phyloP scores from a whole-genome alignment of 2,797 vertebrate species.

The Micropoecilia bifurca region DNA sequence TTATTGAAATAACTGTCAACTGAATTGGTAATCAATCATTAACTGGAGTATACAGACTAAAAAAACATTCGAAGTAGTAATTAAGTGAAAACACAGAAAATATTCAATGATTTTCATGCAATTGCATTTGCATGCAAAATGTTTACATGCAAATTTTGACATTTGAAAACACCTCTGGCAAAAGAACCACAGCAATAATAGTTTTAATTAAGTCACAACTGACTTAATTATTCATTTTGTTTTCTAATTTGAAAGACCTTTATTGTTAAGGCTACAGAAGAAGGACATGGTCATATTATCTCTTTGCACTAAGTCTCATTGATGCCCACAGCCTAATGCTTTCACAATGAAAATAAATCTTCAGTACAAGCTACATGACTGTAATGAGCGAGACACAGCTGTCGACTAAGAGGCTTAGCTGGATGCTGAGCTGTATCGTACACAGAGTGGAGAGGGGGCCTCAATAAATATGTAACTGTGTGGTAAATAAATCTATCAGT shows the following conservation, averaged over 20 bases:
- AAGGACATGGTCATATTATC: not conserved
- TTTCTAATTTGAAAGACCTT: not conserved
- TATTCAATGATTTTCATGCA: too few relatives aligned
- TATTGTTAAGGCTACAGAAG: not conserved
- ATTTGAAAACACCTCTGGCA: not conserved
- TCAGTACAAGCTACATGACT: conserved; percentile 22
- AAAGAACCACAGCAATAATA: not conserved
- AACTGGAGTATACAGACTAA: too few relatives aligned
- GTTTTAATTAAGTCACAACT: not conserved
- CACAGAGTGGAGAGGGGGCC: conserved; percentile 1
- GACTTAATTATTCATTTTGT: not conserved
- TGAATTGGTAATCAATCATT: too few relatives aligned
- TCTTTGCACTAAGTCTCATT: not conserved
- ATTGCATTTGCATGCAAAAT: too few relatives aligned
- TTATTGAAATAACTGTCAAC: too few relatives aligned
- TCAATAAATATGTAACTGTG: conserved; percentile 25
- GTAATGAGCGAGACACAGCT: conserved; percentile 56
- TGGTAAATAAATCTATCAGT: not conserved
- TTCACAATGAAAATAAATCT: conserved; percentile 35
- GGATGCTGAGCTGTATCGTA: conserved; percentile 31
- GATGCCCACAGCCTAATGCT: conserved; percentile 7
- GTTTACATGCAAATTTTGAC: too few relatives aligned
- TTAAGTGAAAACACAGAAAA: too few relatives aligned
- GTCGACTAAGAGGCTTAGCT: conserved; percentile 58
- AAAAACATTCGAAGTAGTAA: too few relatives aligned